phyloP scores from a whole-genome alignment of 2,113 vertebrate genomes.

The Casuarius casuarius region DNA sequence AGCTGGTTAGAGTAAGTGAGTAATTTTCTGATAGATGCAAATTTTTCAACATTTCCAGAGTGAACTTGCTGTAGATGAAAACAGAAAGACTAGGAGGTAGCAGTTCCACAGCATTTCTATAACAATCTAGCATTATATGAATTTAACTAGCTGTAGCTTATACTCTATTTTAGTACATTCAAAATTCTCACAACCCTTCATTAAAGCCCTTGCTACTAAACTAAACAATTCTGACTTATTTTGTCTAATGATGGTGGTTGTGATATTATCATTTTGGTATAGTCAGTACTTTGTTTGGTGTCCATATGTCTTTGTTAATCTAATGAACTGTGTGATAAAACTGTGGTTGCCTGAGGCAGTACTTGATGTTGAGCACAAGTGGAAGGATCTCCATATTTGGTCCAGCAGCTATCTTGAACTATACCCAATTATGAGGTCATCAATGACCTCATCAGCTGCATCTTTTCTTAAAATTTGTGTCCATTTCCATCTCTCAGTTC shows the following conservation, averaged over 20 bases:
- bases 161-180: background rate
- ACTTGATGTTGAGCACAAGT: background rate
- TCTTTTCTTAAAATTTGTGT: background rate
- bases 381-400: background rate
- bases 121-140: background rate
- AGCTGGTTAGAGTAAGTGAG: constrained; percentile 74
- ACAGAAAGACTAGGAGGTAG: constrained; percentile 26
- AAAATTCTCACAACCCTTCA: background rate
- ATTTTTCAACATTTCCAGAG: constrained; percentile 55
- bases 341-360: background rate
- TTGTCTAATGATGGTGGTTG: background rate
- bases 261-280: background rate
- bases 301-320: background rate
- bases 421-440: background rate
- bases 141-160: background rate
- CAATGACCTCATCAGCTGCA: background rate
- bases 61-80: constrained; percentile 47
- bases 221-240: background rate
- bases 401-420: background rate
- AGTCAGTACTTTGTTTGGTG: background rate
- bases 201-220: background rate
- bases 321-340: background rate
- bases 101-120: background rate
- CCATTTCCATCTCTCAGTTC: background rate
- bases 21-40: constrained; percentile 75